phyloP scores from a whole-genome alignment of 2,888 invertebrate genomes.

The Tribolium freemani region DNA sequence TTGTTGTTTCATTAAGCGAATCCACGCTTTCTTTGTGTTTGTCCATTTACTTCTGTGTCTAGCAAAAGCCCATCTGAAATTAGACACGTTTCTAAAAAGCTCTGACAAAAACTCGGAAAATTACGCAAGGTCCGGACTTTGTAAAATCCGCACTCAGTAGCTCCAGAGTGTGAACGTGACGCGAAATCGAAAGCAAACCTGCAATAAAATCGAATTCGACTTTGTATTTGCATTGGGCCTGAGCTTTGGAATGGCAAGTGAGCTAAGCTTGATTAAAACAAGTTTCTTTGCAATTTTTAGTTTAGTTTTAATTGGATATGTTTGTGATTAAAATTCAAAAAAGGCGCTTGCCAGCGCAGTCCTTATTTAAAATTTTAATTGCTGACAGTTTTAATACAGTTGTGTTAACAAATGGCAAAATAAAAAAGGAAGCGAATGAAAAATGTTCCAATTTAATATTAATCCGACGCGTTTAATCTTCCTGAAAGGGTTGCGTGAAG shows the following conservation, averaged over 20 bases:
- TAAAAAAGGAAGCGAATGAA: constrained; percentile 25
- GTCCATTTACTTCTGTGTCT: not conserved
- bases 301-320: not conserved
- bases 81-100: constrained; percentile 35
- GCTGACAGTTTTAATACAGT: constrained; percentile 29
- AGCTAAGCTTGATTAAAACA: not conserved
- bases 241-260: constrained; percentile 24
- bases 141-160: constrained; percentile 36
- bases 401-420: constrained; percentile 19
- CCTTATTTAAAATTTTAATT: constrained; percentile 32
- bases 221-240: constrained; percentile 33
- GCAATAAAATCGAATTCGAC: constrained; percentile 43
- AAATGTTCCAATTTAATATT: constrained; percentile 37
- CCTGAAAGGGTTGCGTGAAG: constrained; percentile 36
- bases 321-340: constrained; percentile 26
- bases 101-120: constrained; percentile 34
- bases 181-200: constrained; percentile 38
- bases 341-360: not conserved
- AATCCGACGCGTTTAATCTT: constrained; percentile 31
- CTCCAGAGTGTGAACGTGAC: constrained; percentile 39
- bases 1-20: constrained; percentile 19
- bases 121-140: constrained; percentile 44
- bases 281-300: constrained; percentile 7
- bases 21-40: not conserved
- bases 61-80: constrained; percentile 14